Conservation (phyloP, 2,797 vertebrate genomes). For the Alfaro cultratus region DNA sequence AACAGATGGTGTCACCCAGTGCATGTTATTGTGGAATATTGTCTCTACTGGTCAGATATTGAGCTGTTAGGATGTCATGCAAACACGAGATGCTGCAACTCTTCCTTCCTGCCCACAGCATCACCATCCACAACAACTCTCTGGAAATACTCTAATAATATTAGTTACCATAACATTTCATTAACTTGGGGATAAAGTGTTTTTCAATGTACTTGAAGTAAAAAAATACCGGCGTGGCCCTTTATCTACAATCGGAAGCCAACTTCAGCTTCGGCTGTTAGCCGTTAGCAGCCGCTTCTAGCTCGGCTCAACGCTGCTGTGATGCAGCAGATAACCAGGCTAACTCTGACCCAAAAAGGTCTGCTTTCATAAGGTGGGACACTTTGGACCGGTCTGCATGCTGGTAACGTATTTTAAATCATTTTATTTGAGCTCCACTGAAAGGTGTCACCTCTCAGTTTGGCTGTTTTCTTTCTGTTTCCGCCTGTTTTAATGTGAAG, state of each 20-base stretch:
- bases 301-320: constrained; percentile 37
- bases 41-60: too few relatives aligned
- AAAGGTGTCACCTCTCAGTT: constrained; percentile 8
- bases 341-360: constrained; percentile 14
- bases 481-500: constrained; percentile 26
- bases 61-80: too few relatives aligned
- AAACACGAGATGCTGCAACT: too few relatives aligned
- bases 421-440: constrained; percentile 9
- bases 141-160: too few relatives aligned
- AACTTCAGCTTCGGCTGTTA: background rate
- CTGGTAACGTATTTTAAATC: background rate
- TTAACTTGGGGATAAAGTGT: background rate
- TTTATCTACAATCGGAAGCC: background rate
- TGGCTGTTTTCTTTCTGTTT: constrained; percentile 3
- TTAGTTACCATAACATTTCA: too few relatives aligned
- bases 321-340: constrained; percentile 53
- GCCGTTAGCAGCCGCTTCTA: constrained; percentile 48
- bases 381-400: background rate
- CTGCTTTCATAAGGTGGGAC: background rate
- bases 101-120: too few relatives aligned
- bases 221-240: background rate
- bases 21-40: too few relatives aligned
- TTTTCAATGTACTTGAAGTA: background rate
- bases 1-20: too few relatives aligned
- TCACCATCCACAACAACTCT: too few relatives aligned